phyloP scores from a whole-genome alignment of 1,140 invertebrate species.

The Artemia franciscana region DNA sequence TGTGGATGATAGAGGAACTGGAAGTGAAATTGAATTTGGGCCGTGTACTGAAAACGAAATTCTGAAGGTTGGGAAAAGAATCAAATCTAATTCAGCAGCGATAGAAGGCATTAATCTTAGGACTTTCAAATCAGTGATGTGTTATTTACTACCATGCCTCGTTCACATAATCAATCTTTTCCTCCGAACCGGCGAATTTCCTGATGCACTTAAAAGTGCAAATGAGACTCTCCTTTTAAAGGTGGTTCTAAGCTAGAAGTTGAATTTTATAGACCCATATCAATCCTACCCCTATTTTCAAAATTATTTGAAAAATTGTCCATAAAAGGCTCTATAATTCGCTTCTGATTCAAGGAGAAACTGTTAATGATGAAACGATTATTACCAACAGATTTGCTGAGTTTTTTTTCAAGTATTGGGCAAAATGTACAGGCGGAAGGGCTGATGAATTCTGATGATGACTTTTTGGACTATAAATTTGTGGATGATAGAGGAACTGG shows the following conservation, averaged over 20 bases:
- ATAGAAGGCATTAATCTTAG: not conserved
- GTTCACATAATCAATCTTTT: no score
- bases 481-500: not conserved
- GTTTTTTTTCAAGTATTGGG: not conserved
- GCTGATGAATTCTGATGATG: no score
- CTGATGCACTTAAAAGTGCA: not conserved
- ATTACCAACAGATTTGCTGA: not conserved
- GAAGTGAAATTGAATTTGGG: not conserved
- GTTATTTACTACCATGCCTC: no score
- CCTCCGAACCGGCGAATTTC: no score
- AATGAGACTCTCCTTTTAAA: not conserved
- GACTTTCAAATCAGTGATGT: not conserved
- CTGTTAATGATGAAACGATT: not conserved
- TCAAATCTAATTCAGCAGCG: not conserved
- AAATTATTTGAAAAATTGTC: no score
- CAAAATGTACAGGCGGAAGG: not conserved
- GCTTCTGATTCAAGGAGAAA: not conserved
- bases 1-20: not conserved
- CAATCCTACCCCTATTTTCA: no score
- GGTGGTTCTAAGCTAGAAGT: no score
- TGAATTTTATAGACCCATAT: no score
- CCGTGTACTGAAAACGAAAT: not conserved
- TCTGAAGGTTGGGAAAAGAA: not conserved
- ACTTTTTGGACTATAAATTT: no score
- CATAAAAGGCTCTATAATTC: no score